Evolutionary conservation across 2,888 invertebrate species (phyloP).

Genomic region (Lypha dubia): DNA sequence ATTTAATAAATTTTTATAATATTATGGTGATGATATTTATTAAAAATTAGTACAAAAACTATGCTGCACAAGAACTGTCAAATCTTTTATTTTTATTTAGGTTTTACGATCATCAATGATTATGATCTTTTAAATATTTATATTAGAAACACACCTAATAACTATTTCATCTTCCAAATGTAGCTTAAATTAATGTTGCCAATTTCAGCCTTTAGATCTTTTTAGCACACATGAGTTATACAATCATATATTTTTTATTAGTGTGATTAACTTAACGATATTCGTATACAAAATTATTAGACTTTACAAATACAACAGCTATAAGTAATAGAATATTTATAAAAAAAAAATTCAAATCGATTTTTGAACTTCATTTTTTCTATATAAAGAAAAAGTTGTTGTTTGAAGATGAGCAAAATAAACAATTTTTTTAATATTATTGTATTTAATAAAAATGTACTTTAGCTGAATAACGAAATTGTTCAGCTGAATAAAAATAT

Average conservation of each 20-base stretch:
- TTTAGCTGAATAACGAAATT: background rate
- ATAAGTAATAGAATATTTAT: background rate
- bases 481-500: too few relatives aligned
- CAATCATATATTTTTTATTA: background rate
- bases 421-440: too few relatives aligned
- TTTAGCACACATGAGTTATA: background rate
- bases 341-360: background rate
- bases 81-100: background rate
- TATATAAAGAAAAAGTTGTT: too few relatives aligned
- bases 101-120: background rate
- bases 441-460: too few relatives aligned
- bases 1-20: conserved; percentile 16
- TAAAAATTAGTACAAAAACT: too few relatives aligned
- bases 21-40: too few relatives aligned
- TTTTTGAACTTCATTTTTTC: conserved; percentile 1
- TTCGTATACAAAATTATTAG: background rate
- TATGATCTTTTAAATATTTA: background rate
- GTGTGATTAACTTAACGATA: background rate
- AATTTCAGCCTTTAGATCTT: too few relatives aligned
- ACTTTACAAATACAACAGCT: background rate
- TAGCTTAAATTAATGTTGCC: background rate
- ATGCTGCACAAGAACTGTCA: too few relatives aligned
- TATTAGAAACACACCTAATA: too few relatives aligned
- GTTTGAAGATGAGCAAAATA: too few relatives aligned
- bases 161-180: background rate